Evolutionary conservation across 2,888 invertebrate species (phyloP), one percentile per base, ranked within the genome.

Genomic region (Ochropacha duplaris): DNA sequence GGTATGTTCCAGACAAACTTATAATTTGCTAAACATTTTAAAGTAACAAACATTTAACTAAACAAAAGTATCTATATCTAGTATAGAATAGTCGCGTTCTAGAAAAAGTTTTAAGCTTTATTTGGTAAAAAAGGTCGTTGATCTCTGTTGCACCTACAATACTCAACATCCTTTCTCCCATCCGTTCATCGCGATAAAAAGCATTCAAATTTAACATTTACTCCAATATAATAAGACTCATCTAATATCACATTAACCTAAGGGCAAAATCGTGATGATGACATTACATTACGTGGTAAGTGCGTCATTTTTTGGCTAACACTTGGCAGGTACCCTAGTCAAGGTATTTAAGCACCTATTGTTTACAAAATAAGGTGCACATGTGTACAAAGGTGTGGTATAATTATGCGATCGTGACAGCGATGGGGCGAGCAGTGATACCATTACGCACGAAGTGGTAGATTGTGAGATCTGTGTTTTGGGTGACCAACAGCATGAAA

Each of bases 251-350:
- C 60, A 61, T 61, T 74, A 73, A 75, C 75, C 81, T 63, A 14
- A 52, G 72, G 82, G 80, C 73, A 71, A 72, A 81, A 71, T 84
- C 84, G 84, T 85, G 84, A 81, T 69, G 73, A 76, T 79, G 81
- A 79, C 72, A 73, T 73, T 75, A 68, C 72, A 72, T 76, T 78
- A 73, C 62, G 67, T 61, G 69, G 72, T 60, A 61, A 61, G 60
- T 66, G 66, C 65, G 67, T 71, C 66, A 62, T 55, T 59, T n/a
- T 60, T 52, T 55, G 39, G 55, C 57, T 31, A 31, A 31, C 52
- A n/a, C n/a, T n/a, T n/a, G n/a, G 28, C 54, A 26, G 22, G 12
- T 16, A 34, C 49, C 28, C 39, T 4, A 12, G 12, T 4, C 39
- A 39, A 14, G 22, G 28, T 19, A 59, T 52, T 56, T 34, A 56